Evolutionary conservation across 1,140 invertebrate species (phyloP), one percentile per base, ranked within the genome.

Genomic region (Drosophila kurseongensis): DNA sequence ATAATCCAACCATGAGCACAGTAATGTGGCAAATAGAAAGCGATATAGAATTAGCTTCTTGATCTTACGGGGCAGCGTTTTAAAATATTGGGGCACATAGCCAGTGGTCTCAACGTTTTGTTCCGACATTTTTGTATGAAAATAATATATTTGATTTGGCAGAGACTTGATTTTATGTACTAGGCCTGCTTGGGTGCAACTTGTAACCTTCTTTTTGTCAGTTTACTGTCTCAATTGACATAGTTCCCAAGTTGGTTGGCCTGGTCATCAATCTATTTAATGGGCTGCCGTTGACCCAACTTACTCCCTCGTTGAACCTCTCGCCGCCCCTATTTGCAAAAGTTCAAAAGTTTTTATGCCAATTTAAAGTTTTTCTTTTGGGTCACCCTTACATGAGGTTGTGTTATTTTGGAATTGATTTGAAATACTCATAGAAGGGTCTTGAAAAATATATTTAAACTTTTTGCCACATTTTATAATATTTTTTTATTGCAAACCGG

Each of bases 231-330:
- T 54, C 58, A 47, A 74, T 74, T 74, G 71, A 75, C 69, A 73
- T 61, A 73, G 67, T 73, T 73, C 48, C 47, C 68, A 73, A 48
- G 69, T 32, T 48, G 23, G 69, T 51, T 59, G 47, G 44, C 47
- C 38, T 40, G 69, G 52, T 62, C 81, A 80, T 85, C 81, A 85
- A 80, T 84, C 62, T 65, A 48, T 41, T 47, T 85, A 84, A 73
- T 56, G 57, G 74, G 16, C 42, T 65, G 69, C 76, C 78, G 76
- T 83, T 84, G 76, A 84, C 80, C 71, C 44, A 50, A 66, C 45
- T 36, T 14, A 54, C 51, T 27, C 32, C 47, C 32, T 14, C 55
- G 23, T 38, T 47, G 40, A 36, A 44, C 23, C 35, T 23, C 65
- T 60, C 58, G 35, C 56, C 63, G 40, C 56, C 63, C 48, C 40